Evolutionary conservation across 2,113 vertebrate species (phyloP).

Genomic region (Colaptes auratus): DNA sequence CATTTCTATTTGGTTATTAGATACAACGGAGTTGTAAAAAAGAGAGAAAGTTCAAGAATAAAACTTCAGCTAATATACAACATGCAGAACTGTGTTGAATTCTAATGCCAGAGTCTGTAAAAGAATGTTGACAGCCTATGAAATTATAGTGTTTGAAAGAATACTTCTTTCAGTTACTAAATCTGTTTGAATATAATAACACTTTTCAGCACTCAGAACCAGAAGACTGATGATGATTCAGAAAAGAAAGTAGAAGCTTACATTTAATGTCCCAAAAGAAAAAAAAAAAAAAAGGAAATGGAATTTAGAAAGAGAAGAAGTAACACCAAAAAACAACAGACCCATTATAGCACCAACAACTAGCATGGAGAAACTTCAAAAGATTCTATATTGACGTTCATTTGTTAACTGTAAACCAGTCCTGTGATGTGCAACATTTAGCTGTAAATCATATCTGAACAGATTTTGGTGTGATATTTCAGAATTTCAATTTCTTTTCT

Average conservation of each 20-base stretch:
- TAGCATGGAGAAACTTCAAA: background rate
- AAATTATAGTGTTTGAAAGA: background rate
- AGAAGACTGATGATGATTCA: conserved; percentile 35
- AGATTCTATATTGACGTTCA: background rate
- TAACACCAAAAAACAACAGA: background rate
- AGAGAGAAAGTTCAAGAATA: background rate
- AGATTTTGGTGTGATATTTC: background rate
- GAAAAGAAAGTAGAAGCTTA: background rate
- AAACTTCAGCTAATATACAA: background rate
- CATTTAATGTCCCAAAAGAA: background rate
- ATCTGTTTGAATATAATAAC: conserved; percentile 26
- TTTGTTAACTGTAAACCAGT: background rate
- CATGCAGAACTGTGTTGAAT: background rate
- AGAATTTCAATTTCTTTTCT: background rate
- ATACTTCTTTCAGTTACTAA: background rate
- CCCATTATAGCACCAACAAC: background rate
- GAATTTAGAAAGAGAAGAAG: background rate
- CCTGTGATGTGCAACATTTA: background rate
- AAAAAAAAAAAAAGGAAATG: background rate
- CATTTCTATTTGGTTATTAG: background rate
- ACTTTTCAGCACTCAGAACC: conserved; percentile 31
- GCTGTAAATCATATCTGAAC: background rate
- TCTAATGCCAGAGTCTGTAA: background rate
- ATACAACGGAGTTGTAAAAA: background rate
- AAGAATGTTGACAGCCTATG: background rate